Evolutionary conservation across 2,113 vertebrate genomes (phyloP), one percentile per base, ranked within the genome.

Genomic region (Glareola pratincola): DNA sequence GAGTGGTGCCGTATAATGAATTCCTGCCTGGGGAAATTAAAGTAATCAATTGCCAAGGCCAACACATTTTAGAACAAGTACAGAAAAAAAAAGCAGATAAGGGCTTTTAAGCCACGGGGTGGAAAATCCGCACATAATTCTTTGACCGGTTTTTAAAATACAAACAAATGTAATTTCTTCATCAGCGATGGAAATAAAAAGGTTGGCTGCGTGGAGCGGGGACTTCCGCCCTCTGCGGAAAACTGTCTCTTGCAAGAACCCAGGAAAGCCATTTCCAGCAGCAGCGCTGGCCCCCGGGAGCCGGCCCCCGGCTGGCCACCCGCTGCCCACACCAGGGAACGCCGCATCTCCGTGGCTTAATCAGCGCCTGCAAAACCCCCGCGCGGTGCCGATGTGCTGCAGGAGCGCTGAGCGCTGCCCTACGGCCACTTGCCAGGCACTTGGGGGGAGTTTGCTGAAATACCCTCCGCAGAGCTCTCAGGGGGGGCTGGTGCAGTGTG

Each of bases 11-110:
- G 34, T 32, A 51, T 86, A 95, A 96, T 59, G 76, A 91, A 78
- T 79, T 73, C 56, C 86, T 85, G 37, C 86, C 80, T 68, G 45
- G 67, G 83, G 72, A 92, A 95, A 92, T 84, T 71, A 88, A 91
- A 90, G 91, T 48, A 64, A 91, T 86, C 89, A 71, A 74, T 83
- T 89, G 75, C 83, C 39, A 53, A 24, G 54, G 86, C 69, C 80
- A 85, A 90, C 75, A 62, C 53, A 32, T 94, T 92, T 91, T 48
- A 88, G 81, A 84, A 68, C 9, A 36, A 77, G 54, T 30, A 82
- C 22, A 56, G 66, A 39, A 79, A 93, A 59, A 59, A 59, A 84
- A 34, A 14, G 24, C 26, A 73, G 68, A 88, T 76, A 78, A 90
- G 59, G 63, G 82, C 62, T 94, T 96, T 92, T 73, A 88, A 95